Percentiles rank a stretch among this genome's conserved stretches.
These are phyloP conservation scores for Anolis apletophallus DNA, from an alignment of 2,797 vertebrate species.

Conservation along the genomic window DNA sequence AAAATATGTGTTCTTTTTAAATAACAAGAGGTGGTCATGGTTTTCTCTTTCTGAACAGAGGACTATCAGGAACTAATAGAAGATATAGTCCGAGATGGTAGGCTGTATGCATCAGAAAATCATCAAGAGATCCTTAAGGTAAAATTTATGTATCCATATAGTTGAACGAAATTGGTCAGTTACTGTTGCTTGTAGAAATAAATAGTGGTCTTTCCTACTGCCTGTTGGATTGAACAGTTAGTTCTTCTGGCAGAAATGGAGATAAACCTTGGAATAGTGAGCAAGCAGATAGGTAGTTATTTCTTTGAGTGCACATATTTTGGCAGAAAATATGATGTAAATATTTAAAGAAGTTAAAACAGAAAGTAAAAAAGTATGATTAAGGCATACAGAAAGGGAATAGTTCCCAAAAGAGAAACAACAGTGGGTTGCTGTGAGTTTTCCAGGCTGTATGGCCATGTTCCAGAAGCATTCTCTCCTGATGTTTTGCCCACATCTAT, in stretches of 20 bases:
- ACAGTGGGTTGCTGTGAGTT: no score
- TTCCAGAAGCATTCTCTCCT: no score
- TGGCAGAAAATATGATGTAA: no score
- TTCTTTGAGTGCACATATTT: not conserved
- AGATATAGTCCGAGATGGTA: slow-evolving; percentile 96
- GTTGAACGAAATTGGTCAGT: not conserved
- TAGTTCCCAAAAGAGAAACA: not conserved
- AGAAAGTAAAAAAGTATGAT: not conserved
- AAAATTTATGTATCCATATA: slow-evolving; percentile 33
- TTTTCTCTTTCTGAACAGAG: slow-evolving; percentile 80
- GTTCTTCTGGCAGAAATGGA: not conserved
- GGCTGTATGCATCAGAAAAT: slow-evolving; percentile 97
- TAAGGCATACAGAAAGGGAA: not conserved
- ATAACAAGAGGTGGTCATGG: not conserved
- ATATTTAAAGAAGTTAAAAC: not conserved
- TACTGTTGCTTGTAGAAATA: slow-evolving; percentile 20
- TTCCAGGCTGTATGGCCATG: no score
- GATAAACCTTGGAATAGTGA: not conserved
- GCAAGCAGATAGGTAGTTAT: not conserved
- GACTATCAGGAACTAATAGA: slow-evolving; percentile 99
- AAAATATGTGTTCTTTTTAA: not conserved
- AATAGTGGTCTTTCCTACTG: not conserved
- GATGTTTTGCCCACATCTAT: no score
- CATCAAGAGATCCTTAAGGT: slow-evolving; percentile 99
- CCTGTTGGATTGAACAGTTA: not conserved